Evolutionary conservation across 2,113 vertebrate genomes (phyloP), one percentile per base, ranked within the genome.

Genomic region (Australoheros scitulus): DNA sequence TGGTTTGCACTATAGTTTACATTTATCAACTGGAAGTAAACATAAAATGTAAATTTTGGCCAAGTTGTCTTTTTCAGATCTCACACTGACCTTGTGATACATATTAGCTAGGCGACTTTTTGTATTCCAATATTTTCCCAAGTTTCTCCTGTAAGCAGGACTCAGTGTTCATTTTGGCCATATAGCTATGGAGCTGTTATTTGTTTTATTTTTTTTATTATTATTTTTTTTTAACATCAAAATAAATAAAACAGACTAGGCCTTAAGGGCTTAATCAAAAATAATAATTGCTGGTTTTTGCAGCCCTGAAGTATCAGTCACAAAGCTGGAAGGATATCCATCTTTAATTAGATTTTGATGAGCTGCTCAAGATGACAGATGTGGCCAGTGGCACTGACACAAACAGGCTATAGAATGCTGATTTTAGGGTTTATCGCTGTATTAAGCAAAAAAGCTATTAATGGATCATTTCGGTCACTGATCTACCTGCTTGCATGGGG

Each of bases 291-390:
- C 56, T 55, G 68, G 3, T 55, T 72, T 32, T 13, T 56, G 15
- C 6, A 41, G 64, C 18, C 76, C 60, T 63, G 59, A 52, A 14
- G 47, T 26, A 60, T 86, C 76, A 80, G 7, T 75, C 76, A 64
- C 17, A 57, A 60, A 47, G 14, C 56, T 58, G 80, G 43, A 36
- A 68, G 74, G 57, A 76, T 77, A 72, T 47, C 78, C 38, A 58
- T 84, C 79, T 84, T 80, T 90, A 82, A 83, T 75, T 72, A 56
- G 59, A 58, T 72, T 70, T 2, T 61, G 72, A 89, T 83, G 81
- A 82, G 81, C 26, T 68, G 4, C 72, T 83, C n/a, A 29, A 38
- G n/a, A 7, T 24, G 80, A 83, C 74, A 78, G 77, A 84, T 84
- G 87, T 79, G 75, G 18, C 80, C 78, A 11, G 47, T 7, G 15